Percentiles rank a stretch among this genome's conserved stretches.
Evolutionary conservation across 2,888 invertebrate genomes (phyloP).

Genomic region (Boloria euphrosyne): DNA sequence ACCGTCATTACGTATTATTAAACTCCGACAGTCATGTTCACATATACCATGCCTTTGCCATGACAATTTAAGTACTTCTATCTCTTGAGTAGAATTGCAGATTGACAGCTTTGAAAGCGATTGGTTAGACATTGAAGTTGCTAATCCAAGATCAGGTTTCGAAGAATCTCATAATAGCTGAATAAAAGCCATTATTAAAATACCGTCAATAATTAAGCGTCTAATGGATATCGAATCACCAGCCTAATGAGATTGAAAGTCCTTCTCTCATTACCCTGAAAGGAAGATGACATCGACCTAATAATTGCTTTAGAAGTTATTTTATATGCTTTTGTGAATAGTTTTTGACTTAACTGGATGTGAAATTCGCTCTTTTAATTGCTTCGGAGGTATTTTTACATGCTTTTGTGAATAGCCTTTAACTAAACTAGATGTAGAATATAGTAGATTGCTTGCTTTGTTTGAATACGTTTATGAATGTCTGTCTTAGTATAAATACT

Average conservation of each 20-base stretch:
- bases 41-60: too few relatives aligned
- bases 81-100: not conserved
- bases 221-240: conserved; percentile 36
- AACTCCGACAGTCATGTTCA: too few relatives aligned
- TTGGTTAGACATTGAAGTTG: not conserved
- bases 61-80: not conserved
- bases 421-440: too few relatives aligned
- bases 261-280: conserved; percentile 31
- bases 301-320: not conserved
- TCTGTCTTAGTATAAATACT: too few relatives aligned
- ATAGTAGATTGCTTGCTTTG: too few relatives aligned
- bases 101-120: conserved; percentile 2
- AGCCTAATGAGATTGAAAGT: conserved; percentile 35
- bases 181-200: conserved; percentile 25
- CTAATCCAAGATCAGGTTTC: conserved; percentile 11
- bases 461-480: too few relatives aligned
- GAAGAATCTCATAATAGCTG: conserved; percentile 8
- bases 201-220: conserved; percentile 32
- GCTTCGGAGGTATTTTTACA: too few relatives aligned
- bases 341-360: too few relatives aligned
- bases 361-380: too few relatives aligned
- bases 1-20: too few relatives aligned
- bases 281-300: conserved; percentile 14
- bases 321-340: not conserved
- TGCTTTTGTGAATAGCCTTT: too few relatives aligned